Percentiles rank a stretch among this genome's conserved stretches.
phyloP scores from a whole-genome alignment of 2,797 vertebrate genomes.

The Sciaenops ocellatus region DNA sequence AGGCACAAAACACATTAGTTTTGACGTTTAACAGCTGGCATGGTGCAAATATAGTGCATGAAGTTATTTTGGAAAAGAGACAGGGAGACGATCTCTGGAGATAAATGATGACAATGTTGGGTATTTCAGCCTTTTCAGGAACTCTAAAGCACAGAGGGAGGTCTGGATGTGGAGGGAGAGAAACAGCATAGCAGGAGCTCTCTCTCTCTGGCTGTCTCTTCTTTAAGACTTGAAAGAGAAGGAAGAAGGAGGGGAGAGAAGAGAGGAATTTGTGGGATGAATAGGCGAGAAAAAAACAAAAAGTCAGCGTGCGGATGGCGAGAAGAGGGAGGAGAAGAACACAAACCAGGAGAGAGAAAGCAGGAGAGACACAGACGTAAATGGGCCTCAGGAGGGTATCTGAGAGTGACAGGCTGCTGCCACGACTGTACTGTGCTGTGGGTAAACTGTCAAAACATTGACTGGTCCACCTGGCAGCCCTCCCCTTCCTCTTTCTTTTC shows the following conservation, averaged over 20 bases:
- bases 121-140: slow-evolving; percentile 61
- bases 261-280: slow-evolving; percentile 52
- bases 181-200: slow-evolving; percentile 51
- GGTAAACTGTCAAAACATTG: slow-evolving; percentile 74
- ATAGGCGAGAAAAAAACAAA: slow-evolving; percentile 28
- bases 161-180: slow-evolving; percentile 54
- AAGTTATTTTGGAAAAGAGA: slow-evolving; percentile 41
- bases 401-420: slow-evolving; percentile 72
- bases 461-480: slow-evolving; percentile 71
- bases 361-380: slow-evolving; percentile 55
- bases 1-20: not conserved
- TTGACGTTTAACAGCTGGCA: not conserved
- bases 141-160: slow-evolving; percentile 62
- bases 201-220: slow-evolving; percentile 29
- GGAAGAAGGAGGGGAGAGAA: slow-evolving; percentile 33
- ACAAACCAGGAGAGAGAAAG: slow-evolving; percentile 47
- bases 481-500: slow-evolving; percentile 23
- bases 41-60: slow-evolving; percentile 31
- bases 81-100: slow-evolving; percentile 41
- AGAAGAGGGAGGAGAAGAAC: slow-evolving; percentile 34
- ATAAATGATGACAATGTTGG: slow-evolving; percentile 51
- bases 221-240: slow-evolving; percentile 49
- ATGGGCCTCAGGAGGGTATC: slow-evolving; percentile 69
- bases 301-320: slow-evolving; percentile 37
- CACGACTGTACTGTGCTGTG: slow-evolving; percentile 59